phyloP scores from a whole-genome alignment of 2,888 invertebrate genomes.

The Heliconius ethilla region DNA sequence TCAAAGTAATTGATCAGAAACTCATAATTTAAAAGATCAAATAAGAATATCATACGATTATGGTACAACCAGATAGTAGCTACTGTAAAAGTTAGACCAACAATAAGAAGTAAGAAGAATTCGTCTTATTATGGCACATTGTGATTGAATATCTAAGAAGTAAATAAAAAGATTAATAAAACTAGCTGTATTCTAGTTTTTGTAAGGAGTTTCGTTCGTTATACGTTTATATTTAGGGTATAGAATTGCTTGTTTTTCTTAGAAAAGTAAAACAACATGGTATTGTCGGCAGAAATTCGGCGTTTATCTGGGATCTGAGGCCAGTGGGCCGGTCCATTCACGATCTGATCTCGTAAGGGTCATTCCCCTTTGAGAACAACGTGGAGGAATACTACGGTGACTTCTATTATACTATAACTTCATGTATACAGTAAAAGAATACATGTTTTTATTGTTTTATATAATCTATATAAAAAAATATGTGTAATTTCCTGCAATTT shows the following conservation, averaged over 20 bases:
- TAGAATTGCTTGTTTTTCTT: slow-evolving; percentile 15
- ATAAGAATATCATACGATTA: too few relatives aligned
- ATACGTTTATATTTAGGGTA: not conserved
- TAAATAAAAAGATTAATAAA: not conserved
- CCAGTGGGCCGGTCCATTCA: slow-evolving; percentile 69
- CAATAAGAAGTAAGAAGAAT: too few relatives aligned
- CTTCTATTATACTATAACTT: not conserved
- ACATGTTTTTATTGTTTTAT: not conserved
- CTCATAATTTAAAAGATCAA: too few relatives aligned
- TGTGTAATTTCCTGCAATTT: too few relatives aligned
- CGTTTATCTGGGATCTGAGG: slow-evolving; percentile 55
- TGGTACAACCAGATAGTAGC: too few relatives aligned
- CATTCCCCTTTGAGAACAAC: slow-evolving; percentile 56
- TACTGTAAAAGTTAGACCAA: too few relatives aligned
- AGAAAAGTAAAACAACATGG: slow-evolving; percentile 29
- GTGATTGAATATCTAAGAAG: not conserved
- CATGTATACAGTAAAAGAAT: slow-evolving; percentile 5
- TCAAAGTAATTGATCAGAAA: too few relatives aligned
- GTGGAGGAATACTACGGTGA: not conserved
- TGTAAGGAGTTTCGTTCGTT: not conserved
- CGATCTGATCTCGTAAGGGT: slow-evolving; percentile 62
- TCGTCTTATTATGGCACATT: too few relatives aligned
- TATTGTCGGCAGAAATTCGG: slow-evolving; percentile 41
- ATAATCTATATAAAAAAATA: not conserved
- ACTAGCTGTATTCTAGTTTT: not conserved